Evolutionary conservation across 1,140 invertebrate species (phyloP), one percentile per base, ranked within the genome.

Genomic region (Drosophila fuyamai): DNA sequence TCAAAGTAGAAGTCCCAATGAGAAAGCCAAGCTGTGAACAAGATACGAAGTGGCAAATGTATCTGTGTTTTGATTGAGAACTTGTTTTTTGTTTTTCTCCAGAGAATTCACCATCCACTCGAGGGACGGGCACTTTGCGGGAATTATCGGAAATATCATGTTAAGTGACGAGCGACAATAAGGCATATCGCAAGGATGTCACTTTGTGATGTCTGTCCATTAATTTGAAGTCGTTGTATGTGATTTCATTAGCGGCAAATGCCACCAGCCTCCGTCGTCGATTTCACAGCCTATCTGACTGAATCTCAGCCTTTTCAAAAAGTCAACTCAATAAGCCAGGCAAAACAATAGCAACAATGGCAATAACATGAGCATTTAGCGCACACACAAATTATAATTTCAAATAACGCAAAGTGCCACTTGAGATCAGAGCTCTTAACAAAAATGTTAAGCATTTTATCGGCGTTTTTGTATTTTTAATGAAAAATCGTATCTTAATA

Each of bases 401-500:
- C 81, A 89, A 88, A 88, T 88, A 71, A 62, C 68, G 46, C 57
- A 89, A 90, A 89, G 84, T 89, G 84, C 85, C 85, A 89, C 84
- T 89, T 59, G 81, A 89, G 77, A 75, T 68, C 76, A n/a, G 27
- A 68, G 83, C 80, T 76, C 76, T 86, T 77, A 71, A 80, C 84
- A 89, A 71, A 89, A 89, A 89, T 88, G 83, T 89, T 83, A 77
- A 82, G 56, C 72, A 88, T 88, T 88, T 88, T 89, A 88, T 88
- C 76, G 74, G 72, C 60, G 32, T 73, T 75, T 72, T 60, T 53
- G 55, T 75, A 56, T 77, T 70, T 38, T 62, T 81, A 77, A 81
- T 76, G 60, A 63, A 81, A 76, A 81, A 63, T 79, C 65, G 56
- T 35, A 58, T 57, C 71, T 81, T 75, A 81, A 78, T 81, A 86